Percentiles rank a stretch among this genome's conserved stretches.
Evolutionary conservation across 1,140 invertebrate genomes (phyloP).

Genomic region (Mercenaria mercenaria): DNA sequence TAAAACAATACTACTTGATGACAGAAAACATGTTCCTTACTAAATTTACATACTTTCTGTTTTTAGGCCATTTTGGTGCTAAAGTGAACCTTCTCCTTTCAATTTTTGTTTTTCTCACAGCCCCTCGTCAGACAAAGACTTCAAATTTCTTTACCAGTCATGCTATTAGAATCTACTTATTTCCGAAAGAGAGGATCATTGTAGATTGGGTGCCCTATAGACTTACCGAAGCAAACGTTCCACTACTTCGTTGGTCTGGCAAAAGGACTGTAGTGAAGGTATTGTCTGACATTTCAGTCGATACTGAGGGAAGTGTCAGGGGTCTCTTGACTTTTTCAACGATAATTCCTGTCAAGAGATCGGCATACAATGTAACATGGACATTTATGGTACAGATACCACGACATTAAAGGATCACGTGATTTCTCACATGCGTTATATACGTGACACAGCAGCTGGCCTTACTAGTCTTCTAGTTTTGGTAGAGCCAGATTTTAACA

Average conservation of each 20-base stretch:
- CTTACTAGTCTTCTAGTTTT: background rate
- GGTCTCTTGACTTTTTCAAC: background rate
- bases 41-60: background rate
- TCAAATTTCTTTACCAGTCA: background rate
- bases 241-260: background rate
- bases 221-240: background rate
- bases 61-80: background rate
- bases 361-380: too few species aligned
- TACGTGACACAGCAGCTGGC: background rate
- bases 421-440: background rate
- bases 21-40: too few species aligned
- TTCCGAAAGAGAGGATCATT: background rate
- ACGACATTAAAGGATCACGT: background rate
- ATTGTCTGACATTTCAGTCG: background rate
- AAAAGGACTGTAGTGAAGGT: background rate
- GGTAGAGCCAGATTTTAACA: background rate
- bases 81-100: too few species aligned
- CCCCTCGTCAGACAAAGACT: background rate
- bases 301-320: background rate
- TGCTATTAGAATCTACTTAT: background rate
- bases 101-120: background rate
- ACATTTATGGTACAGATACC: background rate
- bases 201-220: conserved; percentile 1
- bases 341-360: too few species aligned
- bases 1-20: too few species aligned